Conservation (phyloP, 2,113 vertebrate species). For the Pterocles gutturalis region DNA sequence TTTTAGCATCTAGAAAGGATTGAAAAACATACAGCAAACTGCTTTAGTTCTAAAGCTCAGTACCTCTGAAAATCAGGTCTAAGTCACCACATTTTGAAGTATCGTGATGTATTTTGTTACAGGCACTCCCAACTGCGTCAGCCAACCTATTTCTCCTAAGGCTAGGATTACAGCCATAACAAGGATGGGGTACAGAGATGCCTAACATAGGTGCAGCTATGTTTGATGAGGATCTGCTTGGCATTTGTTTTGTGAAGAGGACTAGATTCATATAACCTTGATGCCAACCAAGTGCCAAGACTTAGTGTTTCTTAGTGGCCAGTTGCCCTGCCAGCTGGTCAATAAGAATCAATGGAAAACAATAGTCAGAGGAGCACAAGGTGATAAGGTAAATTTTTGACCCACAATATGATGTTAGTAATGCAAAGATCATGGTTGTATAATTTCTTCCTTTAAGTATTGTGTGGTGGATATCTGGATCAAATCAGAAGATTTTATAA, state of each 20-base stretch:
- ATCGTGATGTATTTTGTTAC: not conserved
- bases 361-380: not conserved
- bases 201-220: not conserved
- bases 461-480: not conserved
- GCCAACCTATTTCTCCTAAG: not conserved
- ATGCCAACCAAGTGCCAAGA: not conserved
- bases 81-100: not conserved
- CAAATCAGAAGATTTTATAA: not conserved
- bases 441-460: not conserved
- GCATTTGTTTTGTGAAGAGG: not conserved
- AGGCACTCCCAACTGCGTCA: not conserved
- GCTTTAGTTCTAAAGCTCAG: not conserved
- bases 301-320: not conserved
- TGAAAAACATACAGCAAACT: not conserved
- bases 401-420: not conserved
- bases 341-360: not conserved
- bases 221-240: not conserved
- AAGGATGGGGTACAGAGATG: not conserved
- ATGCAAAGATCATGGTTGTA: not conserved
- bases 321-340: not conserved
- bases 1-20: not conserved
- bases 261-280: not conserved
- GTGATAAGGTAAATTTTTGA: not conserved
- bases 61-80: not conserved
- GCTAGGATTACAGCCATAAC: not conserved